phyloP scores from a whole-genome alignment of 2,113 vertebrate genomes.

The Lophura nycthemera region DNA sequence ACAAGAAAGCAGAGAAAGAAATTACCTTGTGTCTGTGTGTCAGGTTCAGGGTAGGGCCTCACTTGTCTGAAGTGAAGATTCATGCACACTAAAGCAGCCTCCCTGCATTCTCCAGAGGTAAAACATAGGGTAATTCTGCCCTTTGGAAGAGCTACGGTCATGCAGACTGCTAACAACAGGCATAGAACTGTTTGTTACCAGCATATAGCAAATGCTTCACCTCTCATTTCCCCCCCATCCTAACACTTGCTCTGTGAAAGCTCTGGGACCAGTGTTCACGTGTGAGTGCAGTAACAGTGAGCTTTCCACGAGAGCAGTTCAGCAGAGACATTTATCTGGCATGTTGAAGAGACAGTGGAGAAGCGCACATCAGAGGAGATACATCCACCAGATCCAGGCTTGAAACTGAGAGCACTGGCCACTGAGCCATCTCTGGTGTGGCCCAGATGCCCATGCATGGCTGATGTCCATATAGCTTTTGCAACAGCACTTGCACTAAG shows the following conservation, averaged over 20 bases:
- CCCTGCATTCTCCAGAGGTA: not conserved
- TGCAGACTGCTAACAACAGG: not conserved
- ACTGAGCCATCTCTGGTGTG: accelerated
- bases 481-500: accelerated
- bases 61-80: not conserved
- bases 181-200: not conserved
- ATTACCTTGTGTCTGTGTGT: not conserved
- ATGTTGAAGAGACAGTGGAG: not conserved
- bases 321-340: not conserved
- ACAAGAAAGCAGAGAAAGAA: not conserved
- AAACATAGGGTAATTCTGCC: not conserved
- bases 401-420: not conserved
- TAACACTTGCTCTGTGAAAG: not conserved
- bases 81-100: not conserved
- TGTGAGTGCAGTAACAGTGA: not conserved
- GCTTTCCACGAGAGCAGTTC: not conserved
- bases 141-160: not conserved
- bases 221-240: not conserved
- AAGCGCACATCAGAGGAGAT: not conserved
- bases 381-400: not conserved
- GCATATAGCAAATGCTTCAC: not conserved
- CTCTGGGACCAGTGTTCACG: not conserved
- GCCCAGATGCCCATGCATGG: not conserved
- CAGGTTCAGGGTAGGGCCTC: not conserved
- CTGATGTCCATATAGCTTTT: not conserved